Conservation (phyloP, 2,888 invertebrate species). For the Neoitamus cyanurus region DNA sequence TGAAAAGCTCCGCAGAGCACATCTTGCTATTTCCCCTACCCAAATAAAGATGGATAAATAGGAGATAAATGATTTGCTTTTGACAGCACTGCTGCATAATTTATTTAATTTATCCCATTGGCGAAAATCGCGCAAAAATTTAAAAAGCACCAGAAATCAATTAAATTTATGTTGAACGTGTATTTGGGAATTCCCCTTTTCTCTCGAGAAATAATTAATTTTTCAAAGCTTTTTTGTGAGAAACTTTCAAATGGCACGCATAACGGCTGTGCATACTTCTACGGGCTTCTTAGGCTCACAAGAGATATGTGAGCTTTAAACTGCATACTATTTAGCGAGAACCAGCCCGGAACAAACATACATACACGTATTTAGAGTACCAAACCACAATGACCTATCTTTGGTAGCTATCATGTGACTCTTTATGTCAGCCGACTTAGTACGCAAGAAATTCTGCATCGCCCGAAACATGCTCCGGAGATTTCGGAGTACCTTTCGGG, state of each 20-base stretch:
- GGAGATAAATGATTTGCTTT: neutral
- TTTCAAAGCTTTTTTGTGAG: neutral
- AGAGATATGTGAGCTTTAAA: neutral
- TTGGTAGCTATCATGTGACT: conserved; percentile 16
- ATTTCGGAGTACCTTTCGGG: neutral
- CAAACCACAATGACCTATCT: conserved; percentile 22
- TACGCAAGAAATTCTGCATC: conserved; percentile 34
- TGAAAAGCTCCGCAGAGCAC: neutral
- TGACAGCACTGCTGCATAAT: conserved; percentile 9
- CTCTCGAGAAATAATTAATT: neutral
- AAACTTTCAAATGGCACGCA: conserved; percentile 4
- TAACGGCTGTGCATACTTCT: neutral
- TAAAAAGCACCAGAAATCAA: conserved; percentile 22
- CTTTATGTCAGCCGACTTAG: conserved; percentile 3
- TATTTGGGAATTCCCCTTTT: neutral
- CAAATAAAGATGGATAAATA: neutral
- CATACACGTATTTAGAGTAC: neutral
- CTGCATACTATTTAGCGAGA: neutral
- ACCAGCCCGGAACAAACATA: neutral
- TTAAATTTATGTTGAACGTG: conserved; percentile 1
- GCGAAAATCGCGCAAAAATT: conserved; percentile 23
- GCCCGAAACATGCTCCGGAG: neutral
- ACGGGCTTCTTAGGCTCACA: neutral
- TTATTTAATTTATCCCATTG: neutral
- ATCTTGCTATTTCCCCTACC: neutral